A percentile compares a stretch with the other conserved stretches of the same genome.
These are phyloP conservation scores for Suncus etruscus DNA, from an alignment of 2,113 vertebrate genomes.

Conservation along the genomic window DNA sequence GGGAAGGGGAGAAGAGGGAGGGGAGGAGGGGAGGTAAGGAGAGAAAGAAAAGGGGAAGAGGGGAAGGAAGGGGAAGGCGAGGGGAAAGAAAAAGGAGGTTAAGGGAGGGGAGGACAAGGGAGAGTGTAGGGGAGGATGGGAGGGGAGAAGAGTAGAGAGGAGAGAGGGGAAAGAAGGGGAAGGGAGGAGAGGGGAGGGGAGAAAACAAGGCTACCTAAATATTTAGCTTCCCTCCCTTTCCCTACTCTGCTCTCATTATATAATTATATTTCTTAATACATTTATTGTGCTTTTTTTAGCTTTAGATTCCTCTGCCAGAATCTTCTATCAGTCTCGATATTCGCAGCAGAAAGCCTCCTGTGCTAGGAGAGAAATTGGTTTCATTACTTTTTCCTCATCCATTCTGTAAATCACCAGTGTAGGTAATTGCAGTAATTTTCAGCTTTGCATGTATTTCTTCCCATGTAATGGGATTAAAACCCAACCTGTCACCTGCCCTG, in stretches of 20 bases:
- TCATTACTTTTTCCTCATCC: constrained; percentile 67
- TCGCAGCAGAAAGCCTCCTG: neutral
- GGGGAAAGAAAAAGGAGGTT: no score
- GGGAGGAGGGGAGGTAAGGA: no score
- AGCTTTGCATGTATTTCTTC: constrained; percentile 63
- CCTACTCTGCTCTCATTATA: neutral
- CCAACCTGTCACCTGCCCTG: constrained; percentile 16
- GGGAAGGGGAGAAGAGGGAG: no score
- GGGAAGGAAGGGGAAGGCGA: no score
- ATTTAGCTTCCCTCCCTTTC: neutral
- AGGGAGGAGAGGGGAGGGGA: no score
- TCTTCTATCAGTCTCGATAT: constrained; percentile 14
- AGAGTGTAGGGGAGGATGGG: no score
- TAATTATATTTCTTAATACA: constrained; percentile 24
- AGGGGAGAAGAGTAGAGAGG: no score
- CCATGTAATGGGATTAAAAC: constrained; percentile 70
- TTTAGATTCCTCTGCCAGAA: constrained; percentile 21
- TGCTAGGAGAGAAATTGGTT: constrained; percentile 63
- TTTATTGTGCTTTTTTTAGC: neutral
- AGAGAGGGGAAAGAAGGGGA: no score
- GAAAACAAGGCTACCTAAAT: neutral
- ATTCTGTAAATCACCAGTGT: constrained; percentile 59
- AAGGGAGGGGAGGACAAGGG: no score
- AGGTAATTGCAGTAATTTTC: constrained; percentile 75
- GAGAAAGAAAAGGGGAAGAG: no score